Conservation (phyloP, 1,140 invertebrate species). For the Meteorus sp. region DNA sequence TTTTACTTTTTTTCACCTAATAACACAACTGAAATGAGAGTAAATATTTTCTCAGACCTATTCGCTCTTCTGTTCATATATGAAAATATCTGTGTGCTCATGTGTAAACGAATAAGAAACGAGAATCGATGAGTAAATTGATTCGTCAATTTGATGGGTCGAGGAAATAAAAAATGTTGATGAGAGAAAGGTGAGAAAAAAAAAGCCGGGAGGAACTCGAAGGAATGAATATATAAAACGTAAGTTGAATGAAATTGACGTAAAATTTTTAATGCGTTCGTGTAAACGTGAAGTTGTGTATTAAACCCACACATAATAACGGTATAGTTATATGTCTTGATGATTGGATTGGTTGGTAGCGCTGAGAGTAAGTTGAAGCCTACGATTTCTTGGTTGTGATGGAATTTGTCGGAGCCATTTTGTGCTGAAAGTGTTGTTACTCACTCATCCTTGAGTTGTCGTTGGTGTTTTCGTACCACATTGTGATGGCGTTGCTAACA, state of each 20-base stretch:
- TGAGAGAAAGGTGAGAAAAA: background rate
- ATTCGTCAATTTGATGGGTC: background rate
- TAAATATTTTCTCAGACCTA: background rate
- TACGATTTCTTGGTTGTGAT: conserved; percentile 21
- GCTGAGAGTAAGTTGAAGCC: conserved; percentile 18
- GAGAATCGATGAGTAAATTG: background rate
- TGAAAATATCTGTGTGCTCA: too few relatives aligned
- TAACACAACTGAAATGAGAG: background rate
- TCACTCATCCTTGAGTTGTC: too few relatives aligned
- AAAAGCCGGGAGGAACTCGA: too few relatives aligned
- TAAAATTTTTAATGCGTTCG: too few relatives aligned
- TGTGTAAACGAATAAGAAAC: background rate
- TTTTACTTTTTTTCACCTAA: background rate
- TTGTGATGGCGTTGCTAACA: background rate
- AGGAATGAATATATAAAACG: background rate
- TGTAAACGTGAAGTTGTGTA: too few relatives aligned
- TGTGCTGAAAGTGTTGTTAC: too few relatives aligned
- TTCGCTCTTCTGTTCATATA: too few relatives aligned
- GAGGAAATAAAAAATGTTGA: background rate
- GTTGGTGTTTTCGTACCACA: too few relatives aligned
- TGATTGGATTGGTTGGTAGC: conserved; percentile 12
- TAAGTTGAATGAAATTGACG: too few relatives aligned
- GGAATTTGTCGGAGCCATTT: conserved; percentile 28
- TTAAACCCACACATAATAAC: background rate
- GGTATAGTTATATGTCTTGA: conserved; percentile 16